Evolutionary conservation across 2,888 invertebrate genomes (phyloP).

Genomic region (Limnephilus auricula): DNA sequence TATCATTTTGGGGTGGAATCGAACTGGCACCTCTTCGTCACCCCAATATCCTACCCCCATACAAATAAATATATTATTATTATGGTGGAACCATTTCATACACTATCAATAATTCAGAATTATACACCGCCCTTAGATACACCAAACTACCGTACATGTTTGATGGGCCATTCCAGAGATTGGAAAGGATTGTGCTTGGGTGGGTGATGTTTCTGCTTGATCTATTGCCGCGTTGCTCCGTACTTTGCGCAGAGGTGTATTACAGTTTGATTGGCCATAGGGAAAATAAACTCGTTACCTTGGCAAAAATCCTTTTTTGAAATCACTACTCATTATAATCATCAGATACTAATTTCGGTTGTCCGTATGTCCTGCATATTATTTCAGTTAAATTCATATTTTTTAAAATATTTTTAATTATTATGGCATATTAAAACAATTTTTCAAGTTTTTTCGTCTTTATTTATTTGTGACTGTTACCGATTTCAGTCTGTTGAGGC

Average conservation of each 20-base stretch:
- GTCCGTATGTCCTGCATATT: too few relatives aligned
- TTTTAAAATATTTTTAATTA: too few relatives aligned
- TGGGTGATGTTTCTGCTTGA: not conserved
- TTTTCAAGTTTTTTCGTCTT: too few relatives aligned
- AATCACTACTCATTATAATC: not conserved
- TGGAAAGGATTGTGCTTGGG: constrained; percentile 49
- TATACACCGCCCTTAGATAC: constrained; percentile 67
- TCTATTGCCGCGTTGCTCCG: not conserved
- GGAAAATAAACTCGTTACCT: not conserved
- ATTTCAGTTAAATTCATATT: too few relatives aligned
- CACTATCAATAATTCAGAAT: constrained; percentile 77
- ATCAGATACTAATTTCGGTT: not conserved
- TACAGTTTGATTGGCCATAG: not conserved
- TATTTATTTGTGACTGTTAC: too few relatives aligned
- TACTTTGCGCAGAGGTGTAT: not conserved
- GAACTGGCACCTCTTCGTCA: constrained; percentile 6
- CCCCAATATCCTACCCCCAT: constrained; percentile 58
- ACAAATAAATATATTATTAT: constrained; percentile 70
- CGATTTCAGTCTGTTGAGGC: too few relatives aligned
- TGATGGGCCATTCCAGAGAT: constrained; percentile 49
- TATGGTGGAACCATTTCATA: constrained; percentile 69
- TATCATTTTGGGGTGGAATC: not conserved
- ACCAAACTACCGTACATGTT: constrained; percentile 12
- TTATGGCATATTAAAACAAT: too few relatives aligned
- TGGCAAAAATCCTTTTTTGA: not conserved